A percentile compares a stretch with the other conserved stretches of the same genome.
phyloP scores from a whole-genome alignment of 2,113 vertebrate genomes.

The Oceanites oceanicus region DNA sequence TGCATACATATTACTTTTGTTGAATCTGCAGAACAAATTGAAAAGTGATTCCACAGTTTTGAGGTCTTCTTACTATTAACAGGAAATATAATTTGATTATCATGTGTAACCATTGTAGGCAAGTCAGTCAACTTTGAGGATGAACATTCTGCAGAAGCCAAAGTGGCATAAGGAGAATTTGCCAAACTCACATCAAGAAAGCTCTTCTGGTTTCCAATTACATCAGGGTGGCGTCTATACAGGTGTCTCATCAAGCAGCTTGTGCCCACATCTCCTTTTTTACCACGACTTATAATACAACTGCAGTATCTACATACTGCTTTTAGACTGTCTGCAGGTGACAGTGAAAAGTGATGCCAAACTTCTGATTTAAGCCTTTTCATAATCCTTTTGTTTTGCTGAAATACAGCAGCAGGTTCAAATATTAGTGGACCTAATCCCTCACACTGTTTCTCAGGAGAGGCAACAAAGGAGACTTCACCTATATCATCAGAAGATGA shows the following conservation, averaged over 20 bases:
- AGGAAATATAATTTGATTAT: conserved; percentile 78
- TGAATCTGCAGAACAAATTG: conserved; percentile 89
- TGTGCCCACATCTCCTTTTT: conserved; percentile 91
- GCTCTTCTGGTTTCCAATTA: conserved; percentile 86
- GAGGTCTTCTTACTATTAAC: conserved; percentile 95
- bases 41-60: conserved; percentile 98
- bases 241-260: conserved; percentile 95
- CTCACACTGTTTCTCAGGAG: conserved; percentile 77
- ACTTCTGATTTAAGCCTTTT: conserved; percentile 93
- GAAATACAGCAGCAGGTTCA: conserved; percentile 81
- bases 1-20: conserved; percentile 97
- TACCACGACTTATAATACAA: conserved; percentile 91
- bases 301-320: conserved; percentile 91
- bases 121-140: conserved; percentile 76
- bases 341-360: conserved; percentile 93
- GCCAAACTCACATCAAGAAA: conserved; percentile 72
- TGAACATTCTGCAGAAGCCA: conserved; percentile 79
- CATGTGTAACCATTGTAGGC: conserved; percentile 67
- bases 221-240: conserved; percentile 87
- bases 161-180: conserved; percentile 78
- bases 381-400: conserved; percentile 93
- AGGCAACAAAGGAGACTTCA: conserved; percentile 75
- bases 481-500: conserved; percentile 77
- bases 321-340: conserved; percentile 88
- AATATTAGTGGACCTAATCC: conserved; percentile 54